Evolutionary conservation across 2,113 vertebrate species (phyloP).

Genomic region (Cariama cristata): DNA sequence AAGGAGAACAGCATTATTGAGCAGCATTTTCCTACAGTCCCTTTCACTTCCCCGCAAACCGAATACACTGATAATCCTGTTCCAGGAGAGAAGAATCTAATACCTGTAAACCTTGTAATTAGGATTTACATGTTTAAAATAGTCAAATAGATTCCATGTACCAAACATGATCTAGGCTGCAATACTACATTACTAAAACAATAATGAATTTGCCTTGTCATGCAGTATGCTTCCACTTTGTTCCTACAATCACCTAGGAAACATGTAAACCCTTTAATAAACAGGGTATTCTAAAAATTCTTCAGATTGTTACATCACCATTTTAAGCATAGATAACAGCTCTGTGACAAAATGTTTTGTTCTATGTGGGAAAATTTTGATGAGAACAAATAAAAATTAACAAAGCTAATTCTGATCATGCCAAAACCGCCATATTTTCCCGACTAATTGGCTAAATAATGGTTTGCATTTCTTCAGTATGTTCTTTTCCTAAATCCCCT

Average conservation of each 20-base stretch:
- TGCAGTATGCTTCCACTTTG: neutral
- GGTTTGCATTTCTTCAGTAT: neutral
- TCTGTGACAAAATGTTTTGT: slow-evolving; percentile 15
- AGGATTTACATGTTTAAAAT: neutral
- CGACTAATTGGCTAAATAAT: slow-evolving; percentile 53
- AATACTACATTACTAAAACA: neutral
- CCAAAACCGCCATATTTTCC: neutral
- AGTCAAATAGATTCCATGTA: neutral
- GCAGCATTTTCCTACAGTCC: neutral
- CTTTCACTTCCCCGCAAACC: neutral
- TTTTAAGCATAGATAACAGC: slow-evolving; percentile 40
- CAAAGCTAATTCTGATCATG: slow-evolving; percentile 4
- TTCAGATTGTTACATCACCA: slow-evolving; percentile 4
- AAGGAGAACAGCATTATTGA: neutral
- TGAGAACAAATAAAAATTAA: slow-evolving; percentile 65
- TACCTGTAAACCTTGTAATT: neutral
- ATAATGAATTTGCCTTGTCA: neutral
- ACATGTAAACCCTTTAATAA: slow-evolving; percentile 32
- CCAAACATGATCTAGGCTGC: neutral
- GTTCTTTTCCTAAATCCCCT: neutral
- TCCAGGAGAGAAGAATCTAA: neutral
- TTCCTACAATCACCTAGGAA: slow-evolving; percentile 22
- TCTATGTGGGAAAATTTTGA: slow-evolving; percentile 14
- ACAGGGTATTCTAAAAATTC: slow-evolving; percentile 36
- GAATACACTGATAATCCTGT: neutral